Evolutionary conservation across 1,140 invertebrate genomes (phyloP).

Genomic region (Zaprionus ornatus): DNA sequence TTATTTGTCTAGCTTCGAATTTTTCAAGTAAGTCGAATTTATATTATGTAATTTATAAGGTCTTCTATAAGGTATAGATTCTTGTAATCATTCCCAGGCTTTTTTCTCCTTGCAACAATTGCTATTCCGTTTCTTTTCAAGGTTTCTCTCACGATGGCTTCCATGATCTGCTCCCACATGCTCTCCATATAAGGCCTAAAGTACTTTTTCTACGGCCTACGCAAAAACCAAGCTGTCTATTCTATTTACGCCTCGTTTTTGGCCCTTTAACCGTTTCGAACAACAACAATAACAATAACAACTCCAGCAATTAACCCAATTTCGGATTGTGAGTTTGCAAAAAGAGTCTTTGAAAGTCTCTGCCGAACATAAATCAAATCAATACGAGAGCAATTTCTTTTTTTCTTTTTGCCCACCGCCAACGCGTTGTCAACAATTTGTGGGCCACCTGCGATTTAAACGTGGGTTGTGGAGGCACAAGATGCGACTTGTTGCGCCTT

Average conservation of each 20-base stretch:
- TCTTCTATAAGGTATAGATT: background rate
- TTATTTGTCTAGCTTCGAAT: constrained; percentile 14
- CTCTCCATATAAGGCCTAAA: background rate
- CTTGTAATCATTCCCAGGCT: constrained; percentile 18
- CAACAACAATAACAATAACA: constrained; percentile 18
- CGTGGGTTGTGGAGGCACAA: constrained; percentile 40
- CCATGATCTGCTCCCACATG: background rate
- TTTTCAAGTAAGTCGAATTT: no score
- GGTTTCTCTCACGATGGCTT: constrained; percentile 35
- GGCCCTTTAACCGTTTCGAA: constrained; percentile 45
- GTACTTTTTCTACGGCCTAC: constrained; percentile 33
- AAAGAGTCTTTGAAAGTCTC: constrained; percentile 59
- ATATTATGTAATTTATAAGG: background rate
- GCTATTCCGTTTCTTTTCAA: constrained; percentile 30
- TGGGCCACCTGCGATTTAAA: constrained; percentile 63
- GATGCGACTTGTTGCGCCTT: background rate
- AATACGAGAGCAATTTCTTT: constrained; percentile 56
- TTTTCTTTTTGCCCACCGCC: constrained; percentile 1
- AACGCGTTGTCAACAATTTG: constrained; percentile 31
- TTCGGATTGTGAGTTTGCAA: constrained; percentile 60
- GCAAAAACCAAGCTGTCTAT: constrained; percentile 7
- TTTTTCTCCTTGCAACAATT: constrained; percentile 36
- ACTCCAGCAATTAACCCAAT: constrained; percentile 70
- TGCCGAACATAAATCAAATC: constrained; percentile 65
- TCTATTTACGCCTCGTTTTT: constrained; percentile 13